Evolutionary conservation across 2,888 invertebrate species (phyloP).

Genomic region (Orthonychiurus folsomi): DNA sequence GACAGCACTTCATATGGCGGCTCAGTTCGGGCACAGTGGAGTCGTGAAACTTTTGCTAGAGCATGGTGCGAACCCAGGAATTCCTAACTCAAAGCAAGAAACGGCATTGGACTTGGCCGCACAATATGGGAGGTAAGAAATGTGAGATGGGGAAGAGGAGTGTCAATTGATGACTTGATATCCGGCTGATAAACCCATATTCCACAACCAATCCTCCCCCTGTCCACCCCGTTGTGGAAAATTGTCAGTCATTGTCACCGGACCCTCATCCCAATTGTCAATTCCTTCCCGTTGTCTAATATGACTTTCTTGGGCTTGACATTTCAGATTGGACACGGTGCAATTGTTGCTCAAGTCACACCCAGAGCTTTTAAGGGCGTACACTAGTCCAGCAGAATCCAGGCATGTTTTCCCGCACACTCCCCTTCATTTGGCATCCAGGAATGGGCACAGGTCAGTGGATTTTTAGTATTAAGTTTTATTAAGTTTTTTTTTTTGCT

Average conservation of each 20-base stretch:
- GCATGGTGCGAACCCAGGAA: conserved; percentile 77
- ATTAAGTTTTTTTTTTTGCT: conserved; percentile 5
- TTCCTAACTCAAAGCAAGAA: conserved; percentile 77
- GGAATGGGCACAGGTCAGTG: conserved; percentile 80
- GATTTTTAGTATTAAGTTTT: conserved; percentile 10
- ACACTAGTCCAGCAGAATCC: conserved; percentile 37
- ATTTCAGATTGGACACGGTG: conserved; percentile 68
- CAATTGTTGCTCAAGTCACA: conserved; percentile 73
- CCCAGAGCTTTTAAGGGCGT: conserved; percentile 64
- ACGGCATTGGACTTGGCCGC: conserved; percentile 90
- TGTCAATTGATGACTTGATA: neutral
- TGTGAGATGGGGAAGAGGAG: neutral
- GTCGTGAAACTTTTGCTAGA: conserved; percentile 74
- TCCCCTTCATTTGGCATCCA: conserved; percentile 84
- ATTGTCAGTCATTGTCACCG: neutral
- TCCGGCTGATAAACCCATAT: neutral
- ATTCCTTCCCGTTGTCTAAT: neutral
- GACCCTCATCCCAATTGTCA: neutral
- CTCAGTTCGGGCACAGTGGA: conserved; percentile 82
- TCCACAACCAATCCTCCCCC: too few species aligned
- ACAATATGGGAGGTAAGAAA: conserved; percentile 66
- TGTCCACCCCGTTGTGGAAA: too few species aligned
- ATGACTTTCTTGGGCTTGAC: conserved; percentile 8
- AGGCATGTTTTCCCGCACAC: conserved; percentile 59
- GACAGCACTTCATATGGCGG: conserved; percentile 85